Evolutionary conservation across 2,888 invertebrate species (phyloP).

Genomic region (Erynnis tages): DNA sequence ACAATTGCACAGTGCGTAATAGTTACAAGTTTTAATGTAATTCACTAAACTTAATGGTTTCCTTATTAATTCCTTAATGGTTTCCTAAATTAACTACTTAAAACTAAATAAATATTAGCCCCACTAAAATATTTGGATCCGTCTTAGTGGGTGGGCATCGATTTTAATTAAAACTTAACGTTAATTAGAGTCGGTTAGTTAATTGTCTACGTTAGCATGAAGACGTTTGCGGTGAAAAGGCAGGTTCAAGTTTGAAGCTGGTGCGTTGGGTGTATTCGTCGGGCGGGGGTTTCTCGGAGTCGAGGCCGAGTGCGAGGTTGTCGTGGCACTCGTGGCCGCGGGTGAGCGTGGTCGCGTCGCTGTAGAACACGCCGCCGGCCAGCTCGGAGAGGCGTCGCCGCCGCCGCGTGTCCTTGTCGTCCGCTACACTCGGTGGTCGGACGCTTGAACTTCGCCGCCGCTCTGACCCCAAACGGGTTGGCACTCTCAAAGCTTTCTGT

Average conservation of each 20-base stretch:
- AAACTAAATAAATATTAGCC: no score
- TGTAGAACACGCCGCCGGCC: slow-evolving; percentile 76
- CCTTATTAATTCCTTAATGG: no score
- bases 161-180: no score
- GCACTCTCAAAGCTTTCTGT: slow-evolving; percentile 63
- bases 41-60: no score
- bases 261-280: slow-evolving; percentile 46
- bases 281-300: slow-evolving; percentile 58
- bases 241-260: slow-evolving; percentile 48
- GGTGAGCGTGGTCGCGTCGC: slow-evolving; percentile 54
- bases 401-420: slow-evolving; percentile 71
- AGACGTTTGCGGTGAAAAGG: slow-evolving; percentile 38
- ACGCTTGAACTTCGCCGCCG: slow-evolving; percentile 71
- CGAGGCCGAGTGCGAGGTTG: slow-evolving; percentile 65
- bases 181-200: background rate
- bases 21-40: no score
- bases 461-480: slow-evolving; percentile 61
- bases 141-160: no score
- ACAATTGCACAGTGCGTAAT: no score
- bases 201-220: slow-evolving; percentile 13
- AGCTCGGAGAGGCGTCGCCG: slow-evolving; percentile 71
- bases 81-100: no score
- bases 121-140: no score
- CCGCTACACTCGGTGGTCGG: slow-evolving; percentile 62
- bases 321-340: slow-evolving; percentile 61